Evolutionary conservation across 2,113 vertebrate genomes (phyloP), one percentile per base, ranked within the genome.

Genomic region (Perca fluviatilis): DNA sequence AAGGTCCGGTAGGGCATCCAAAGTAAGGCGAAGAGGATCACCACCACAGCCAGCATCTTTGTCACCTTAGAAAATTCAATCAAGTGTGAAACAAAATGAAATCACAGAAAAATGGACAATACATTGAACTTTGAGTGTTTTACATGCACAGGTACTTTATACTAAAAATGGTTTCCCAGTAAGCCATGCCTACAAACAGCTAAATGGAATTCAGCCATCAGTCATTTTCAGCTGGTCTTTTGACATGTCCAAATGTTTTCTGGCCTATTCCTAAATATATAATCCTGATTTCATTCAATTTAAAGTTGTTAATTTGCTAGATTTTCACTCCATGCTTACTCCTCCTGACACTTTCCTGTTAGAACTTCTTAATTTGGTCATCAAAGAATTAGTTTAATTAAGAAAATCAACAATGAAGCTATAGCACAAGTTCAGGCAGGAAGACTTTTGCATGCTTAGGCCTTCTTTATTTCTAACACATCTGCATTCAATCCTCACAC

Each of bases 1-100:
- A 99, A 93, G 0, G 97, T 99, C 71, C 98, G 96, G 89, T 99
- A 99, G 70, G 98, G 98, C 98, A 99, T 99, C 98, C 98, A 99
- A 0, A 99, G 95, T 68, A 99, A 93, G 0, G 98, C 98, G 62
- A 99, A 99, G 0, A 99, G 95, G 85, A 98, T 90, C 36, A 99
- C 98, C 50, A 99, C 98, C 85, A 99, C 98, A 0, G 97, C 98
- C 88, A 99, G 88, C 98, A 99, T 99, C 95, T 99, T 99, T 66
- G 98, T 99, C 63, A 99, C 98, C 98, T 99, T 12, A 62, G 40
- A 81, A 75, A 75, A 82, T 56, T 43, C 4, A 87, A 63, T 25
- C 3, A 13, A 5, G 27, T 14, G 3, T 13, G n/a, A 2, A 3
- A 61, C 61, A 23, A 47, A 63, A 23, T n/a, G 1, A 47, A 27